Evolutionary conservation across 2,113 vertebrate genomes (phyloP).

Genomic region (Haemorhous mexicanus): DNA sequence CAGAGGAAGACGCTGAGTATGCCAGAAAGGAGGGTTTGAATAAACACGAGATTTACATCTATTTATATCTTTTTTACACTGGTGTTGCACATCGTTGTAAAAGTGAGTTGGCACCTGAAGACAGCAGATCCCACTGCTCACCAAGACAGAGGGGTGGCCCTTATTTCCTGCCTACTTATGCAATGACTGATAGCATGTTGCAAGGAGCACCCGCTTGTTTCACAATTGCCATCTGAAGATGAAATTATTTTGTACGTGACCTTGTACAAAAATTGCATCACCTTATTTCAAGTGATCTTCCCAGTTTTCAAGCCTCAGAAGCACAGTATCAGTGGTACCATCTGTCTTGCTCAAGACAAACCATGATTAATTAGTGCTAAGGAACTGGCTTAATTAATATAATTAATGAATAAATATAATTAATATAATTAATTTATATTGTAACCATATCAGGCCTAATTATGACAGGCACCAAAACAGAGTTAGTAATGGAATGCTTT

Average conservation of each 20-base stretch:
- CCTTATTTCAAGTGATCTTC: neutral
- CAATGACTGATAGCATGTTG: neutral
- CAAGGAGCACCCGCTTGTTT: neutral
- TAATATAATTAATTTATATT: neutral
- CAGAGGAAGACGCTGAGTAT: neutral
- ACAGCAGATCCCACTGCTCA: neutral
- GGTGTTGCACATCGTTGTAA: neutral
- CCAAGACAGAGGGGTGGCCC: neutral
- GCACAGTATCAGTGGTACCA: neutral
- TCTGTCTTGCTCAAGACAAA: neutral
- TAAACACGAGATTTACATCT: neutral
- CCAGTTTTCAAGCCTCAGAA: neutral
- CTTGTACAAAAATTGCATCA: conserved; percentile 19
- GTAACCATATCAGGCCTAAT: neutral
- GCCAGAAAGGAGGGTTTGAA: neutral
- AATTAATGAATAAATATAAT: neutral
- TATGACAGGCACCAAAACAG: neutral
- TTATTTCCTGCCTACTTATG: neutral
- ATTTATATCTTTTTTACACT: neutral
- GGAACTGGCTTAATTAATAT: neutral
- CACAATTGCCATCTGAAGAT: neutral
- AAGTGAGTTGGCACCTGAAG: neutral
- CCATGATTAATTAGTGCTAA: neutral
- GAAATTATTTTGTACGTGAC: neutral
- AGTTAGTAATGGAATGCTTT: neutral